Percentiles rank a stretch among this genome's conserved stretches.
phyloP scores from a whole-genome alignment of 2,797 vertebrate genomes.

The Xenopus petersii region DNA sequence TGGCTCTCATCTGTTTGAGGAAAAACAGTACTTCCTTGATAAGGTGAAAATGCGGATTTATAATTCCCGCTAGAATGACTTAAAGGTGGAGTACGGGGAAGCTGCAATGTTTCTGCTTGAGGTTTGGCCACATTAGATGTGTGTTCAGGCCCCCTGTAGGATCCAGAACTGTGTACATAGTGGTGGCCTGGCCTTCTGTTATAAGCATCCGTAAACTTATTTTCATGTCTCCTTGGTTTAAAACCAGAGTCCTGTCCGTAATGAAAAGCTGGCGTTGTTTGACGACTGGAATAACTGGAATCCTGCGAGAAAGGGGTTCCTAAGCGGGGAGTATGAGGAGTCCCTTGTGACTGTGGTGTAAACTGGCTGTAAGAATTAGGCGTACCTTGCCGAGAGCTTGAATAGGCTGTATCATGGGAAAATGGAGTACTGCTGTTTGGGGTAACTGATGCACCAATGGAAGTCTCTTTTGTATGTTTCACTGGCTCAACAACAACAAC shows the following conservation, averaged over 20 bases:
- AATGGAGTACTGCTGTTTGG: slow-evolving; percentile 85
- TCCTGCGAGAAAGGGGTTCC: slow-evolving; percentile 96
- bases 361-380: slow-evolving; percentile 85
- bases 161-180: slow-evolving; percentile 80
- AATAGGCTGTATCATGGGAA: slow-evolving; percentile 93
- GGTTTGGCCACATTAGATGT: slow-evolving; percentile 66
- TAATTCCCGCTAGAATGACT: slow-evolving; percentile 67
- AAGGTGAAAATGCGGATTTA: slow-evolving; percentile 87
- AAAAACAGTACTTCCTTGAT: slow-evolving; percentile 77
- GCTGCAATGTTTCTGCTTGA: slow-evolving; percentile 71
- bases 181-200: slow-evolving; percentile 89
- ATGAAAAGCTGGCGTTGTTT: slow-evolving; percentile 89
- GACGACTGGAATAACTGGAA: slow-evolving; percentile 90
- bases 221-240: slow-evolving; percentile 86
- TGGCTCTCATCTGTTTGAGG: slow-evolving; percentile 66
- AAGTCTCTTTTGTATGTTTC: slow-evolving; percentile 84
- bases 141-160: slow-evolving; percentile 67
- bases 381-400: slow-evolving; percentile 91
- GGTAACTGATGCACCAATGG: slow-evolving; percentile 72
- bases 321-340: slow-evolving; percentile 86
- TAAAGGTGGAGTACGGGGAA: slow-evolving; percentile 77
- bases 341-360: slow-evolving; percentile 88
- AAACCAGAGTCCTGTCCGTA: slow-evolving; percentile 78
- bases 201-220: slow-evolving; percentile 93
- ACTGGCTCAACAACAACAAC: slow-evolving; percentile 75